phyloP scores from a whole-genome alignment of 1,140 invertebrate species.

The Sinella curviseta region DNA sequence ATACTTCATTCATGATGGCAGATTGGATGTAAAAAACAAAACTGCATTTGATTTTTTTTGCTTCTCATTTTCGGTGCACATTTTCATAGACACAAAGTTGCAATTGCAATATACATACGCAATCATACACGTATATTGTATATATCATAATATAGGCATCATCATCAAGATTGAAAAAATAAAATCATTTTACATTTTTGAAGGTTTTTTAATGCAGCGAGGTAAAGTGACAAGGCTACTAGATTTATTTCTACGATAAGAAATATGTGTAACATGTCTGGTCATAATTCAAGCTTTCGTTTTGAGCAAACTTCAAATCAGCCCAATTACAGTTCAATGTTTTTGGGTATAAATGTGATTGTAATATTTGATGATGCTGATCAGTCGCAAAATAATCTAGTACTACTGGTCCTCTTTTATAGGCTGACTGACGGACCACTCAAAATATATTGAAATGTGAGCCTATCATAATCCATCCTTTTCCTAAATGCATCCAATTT shows the following conservation, averaged over 20 bases:
- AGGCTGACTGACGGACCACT: not conserved
- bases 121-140: not conserved
- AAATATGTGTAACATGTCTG: not conserved
- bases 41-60: no score
- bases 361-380: not conserved
- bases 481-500: not conserved
- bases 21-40: not conserved
- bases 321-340: not conserved
- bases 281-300: conserved; percentile 9
- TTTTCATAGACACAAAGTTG: no score
- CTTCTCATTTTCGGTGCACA: no score
- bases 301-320: not conserved
- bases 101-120: no score
- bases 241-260: conserved; percentile 10
- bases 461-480: not conserved
- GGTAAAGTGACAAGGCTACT: not conserved
- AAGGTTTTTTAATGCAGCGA: not conserved
- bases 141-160: not conserved
- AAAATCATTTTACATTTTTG: not conserved
- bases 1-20: not conserved
- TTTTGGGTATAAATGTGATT: not conserved
- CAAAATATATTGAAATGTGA: conserved; percentile 16
- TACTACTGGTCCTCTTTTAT: not conserved
- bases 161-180: not conserved
- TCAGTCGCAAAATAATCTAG: not conserved